phyloP scores from a whole-genome alignment of 2,888 invertebrate species.

The Dexiosoma caninum region DNA sequence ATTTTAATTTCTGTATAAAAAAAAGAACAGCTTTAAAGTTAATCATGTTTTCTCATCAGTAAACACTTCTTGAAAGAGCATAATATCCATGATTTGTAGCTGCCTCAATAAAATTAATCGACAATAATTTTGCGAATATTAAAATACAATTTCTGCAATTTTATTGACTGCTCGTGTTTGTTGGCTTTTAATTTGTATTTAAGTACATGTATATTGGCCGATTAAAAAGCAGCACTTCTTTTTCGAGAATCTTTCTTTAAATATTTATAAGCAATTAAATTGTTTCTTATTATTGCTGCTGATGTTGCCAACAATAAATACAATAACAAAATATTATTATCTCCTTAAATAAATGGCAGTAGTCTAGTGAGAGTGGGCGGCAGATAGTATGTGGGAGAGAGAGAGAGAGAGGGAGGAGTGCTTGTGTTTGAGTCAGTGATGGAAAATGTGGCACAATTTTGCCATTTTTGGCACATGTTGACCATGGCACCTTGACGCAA shows the following conservation, averaged over 20 bases:
- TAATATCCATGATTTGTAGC: not conserved
- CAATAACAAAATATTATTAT: constrained; percentile 2
- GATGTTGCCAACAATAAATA: not conserved
- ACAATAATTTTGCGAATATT: not conserved
- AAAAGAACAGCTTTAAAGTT: too few species aligned
- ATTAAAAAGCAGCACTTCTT: not conserved
- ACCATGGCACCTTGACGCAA: too few species aligned
- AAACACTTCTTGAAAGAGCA: too few species aligned
- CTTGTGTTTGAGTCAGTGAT: not conserved
- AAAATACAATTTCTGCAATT: not conserved
- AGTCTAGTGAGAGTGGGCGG: too few species aligned
- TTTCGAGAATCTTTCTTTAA: constrained; percentile 5
- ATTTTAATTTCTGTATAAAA: too few species aligned
- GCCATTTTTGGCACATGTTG: too few species aligned
- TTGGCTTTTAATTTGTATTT: constrained; percentile 2
- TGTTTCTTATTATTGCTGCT: not conserved
- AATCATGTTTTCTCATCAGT: too few species aligned
- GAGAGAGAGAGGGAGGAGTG: too few species aligned
- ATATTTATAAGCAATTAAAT: constrained; percentile 28
- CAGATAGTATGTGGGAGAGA: too few species aligned
- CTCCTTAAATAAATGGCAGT: not conserved
- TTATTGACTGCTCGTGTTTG: constrained; percentile 13
- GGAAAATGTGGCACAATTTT: too few species aligned
- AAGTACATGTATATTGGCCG: not conserved
- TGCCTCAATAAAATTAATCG: not conserved